phyloP scores from a whole-genome alignment of 2,888 invertebrate species.

The Heterodera filipjevi region DNA sequence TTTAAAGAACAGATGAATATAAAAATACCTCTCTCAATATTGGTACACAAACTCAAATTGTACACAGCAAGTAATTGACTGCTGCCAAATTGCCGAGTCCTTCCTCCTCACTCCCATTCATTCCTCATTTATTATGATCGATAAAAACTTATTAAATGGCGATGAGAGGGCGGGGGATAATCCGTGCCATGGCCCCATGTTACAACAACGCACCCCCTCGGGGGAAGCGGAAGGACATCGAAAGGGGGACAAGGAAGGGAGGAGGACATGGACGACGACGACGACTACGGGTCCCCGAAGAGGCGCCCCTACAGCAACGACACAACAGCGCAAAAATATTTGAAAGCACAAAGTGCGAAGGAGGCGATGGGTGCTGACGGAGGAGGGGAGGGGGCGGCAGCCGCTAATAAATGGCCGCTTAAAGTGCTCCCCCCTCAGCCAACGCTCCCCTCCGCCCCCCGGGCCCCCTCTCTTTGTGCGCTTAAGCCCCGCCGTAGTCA shows the following conservation, averaged over 20 bases:
- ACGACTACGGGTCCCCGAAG: neutral
- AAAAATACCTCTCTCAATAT: too few species aligned
- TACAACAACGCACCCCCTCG: neutral
- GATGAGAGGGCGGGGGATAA: neutral
- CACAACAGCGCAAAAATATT: constrained; percentile 3
- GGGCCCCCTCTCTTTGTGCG: neutral
- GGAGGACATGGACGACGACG: neutral
- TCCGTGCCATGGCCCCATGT: neutral
- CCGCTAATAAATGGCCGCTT: constrained; percentile 10
- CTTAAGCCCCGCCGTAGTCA: too few species aligned
- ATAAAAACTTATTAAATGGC: neutral
- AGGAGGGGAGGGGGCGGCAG: neutral
- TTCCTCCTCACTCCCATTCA: neutral
- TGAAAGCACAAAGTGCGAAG: neutral
- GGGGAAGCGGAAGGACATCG: neutral
- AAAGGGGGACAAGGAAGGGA: neutral
- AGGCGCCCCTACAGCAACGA: neutral
- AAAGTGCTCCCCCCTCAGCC: neutral
- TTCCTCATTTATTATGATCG: neutral
- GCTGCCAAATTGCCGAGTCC: too few species aligned
- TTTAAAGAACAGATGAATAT: too few species aligned
- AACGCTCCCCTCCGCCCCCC: neutral
- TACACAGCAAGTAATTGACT: too few species aligned
- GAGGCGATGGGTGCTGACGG: neutral
- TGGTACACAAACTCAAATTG: too few species aligned